Base-by-base conservation (phyloP, 1,140 invertebrate species). In the Eueides isabella region DNA sequence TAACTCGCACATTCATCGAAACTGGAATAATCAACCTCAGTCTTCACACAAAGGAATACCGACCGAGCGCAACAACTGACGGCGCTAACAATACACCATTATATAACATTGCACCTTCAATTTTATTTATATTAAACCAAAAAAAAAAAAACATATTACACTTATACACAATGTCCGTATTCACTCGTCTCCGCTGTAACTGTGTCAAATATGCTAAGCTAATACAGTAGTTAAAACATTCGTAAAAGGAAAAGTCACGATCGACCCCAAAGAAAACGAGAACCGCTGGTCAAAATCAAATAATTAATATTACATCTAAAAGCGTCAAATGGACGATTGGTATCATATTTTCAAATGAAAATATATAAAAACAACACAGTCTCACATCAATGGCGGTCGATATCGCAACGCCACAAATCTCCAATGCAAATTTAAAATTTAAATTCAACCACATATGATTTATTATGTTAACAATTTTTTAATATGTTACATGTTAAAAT, bases 1-100 rank as follows among this genome's bases (percentile, higher is more conserved):
- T 91, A 92, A 92, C 90, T 92, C 86, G 88, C 89, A 88, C 89
- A 87, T 90, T 88, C 87, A 85, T 88, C 85, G 86, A 88, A 89
- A 87, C 87, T 92, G 91, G 90, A 92, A 92, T 92, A 90, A 87
- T 92, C 87, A 92, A 92, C 83, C 89, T 92, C 91, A 92, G 91
- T 92, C 90, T 92, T 92, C 85, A 89, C 89, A 87, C 87, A 86
- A 89, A 87, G 84, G 81, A 86, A 86, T 87, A 84, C 80, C 82
- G 87, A 85, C 80, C 82, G 78, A 87, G 86, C 83, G 81, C 83
- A 84, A 87, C 84, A 87, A 85, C 80, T 80, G 82, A 71, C 75
- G 82, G 83, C 80, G 82, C 84, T 71, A 80, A 82, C 84, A 84
- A 91, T 87, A 88, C 83, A 86, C 81, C 84, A 84, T 78, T 80